Evolutionary conservation across 2,888 invertebrate species (phyloP).

Genomic region (Ctenicera cuprea): DNA sequence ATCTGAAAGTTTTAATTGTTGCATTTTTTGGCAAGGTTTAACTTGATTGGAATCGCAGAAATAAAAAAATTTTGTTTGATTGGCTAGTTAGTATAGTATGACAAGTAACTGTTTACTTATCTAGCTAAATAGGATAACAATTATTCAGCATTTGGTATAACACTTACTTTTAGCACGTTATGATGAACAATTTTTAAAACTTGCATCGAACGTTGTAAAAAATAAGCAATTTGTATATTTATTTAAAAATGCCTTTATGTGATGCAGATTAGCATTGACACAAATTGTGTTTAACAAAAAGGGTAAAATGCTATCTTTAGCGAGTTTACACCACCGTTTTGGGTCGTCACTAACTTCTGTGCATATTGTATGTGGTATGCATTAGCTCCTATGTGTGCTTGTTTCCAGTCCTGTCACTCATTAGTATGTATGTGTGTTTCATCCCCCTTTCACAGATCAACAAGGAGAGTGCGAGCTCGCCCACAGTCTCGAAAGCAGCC

Average conservation of each 20-base stretch:
- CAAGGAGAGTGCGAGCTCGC: constrained; percentile 75
- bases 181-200: no score
- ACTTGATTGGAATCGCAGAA: no score
- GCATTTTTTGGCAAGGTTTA: no score
- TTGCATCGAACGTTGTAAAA: not conserved
- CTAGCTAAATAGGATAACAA: no score
- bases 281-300: constrained; percentile 2
- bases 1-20: no score
- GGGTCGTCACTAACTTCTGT: constrained; percentile 51
- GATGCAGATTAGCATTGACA: not conserved
- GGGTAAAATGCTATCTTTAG: constrained; percentile 27
- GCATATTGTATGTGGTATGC: constrained; percentile 46
- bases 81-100: no score
- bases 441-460: constrained; percentile 74
- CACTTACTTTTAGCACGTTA: no score
- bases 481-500: constrained; percentile 70
- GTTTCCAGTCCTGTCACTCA: constrained; percentile 43
- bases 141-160: no score
- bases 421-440: constrained; percentile 60
- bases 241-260: not conserved
- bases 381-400: constrained; percentile 51
- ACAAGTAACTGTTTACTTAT: no score
- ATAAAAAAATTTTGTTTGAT: no score
- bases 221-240: constrained; percentile 2
- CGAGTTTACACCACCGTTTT: constrained; percentile 32